Conservation (phyloP, 2,888 invertebrate genomes). For the Conchocele bisecta region DNA sequence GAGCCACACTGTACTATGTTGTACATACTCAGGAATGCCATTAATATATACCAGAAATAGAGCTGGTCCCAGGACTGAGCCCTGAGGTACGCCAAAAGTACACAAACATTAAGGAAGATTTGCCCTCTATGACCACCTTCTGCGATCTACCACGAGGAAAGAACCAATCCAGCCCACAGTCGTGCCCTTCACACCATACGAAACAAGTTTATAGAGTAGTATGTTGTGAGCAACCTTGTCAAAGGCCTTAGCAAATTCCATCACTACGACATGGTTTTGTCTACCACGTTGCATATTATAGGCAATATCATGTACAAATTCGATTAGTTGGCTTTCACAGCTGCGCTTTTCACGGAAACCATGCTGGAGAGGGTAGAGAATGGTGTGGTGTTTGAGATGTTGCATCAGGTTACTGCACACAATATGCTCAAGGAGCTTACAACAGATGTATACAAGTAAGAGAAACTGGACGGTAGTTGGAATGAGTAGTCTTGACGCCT, state of each 20-base stretch:
- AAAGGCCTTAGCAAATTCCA: conserved; percentile 22
- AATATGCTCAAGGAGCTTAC: neutral
- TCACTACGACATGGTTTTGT: neutral
- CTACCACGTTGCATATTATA: neutral
- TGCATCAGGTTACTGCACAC: conserved; percentile 2
- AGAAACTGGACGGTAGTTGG: no score
- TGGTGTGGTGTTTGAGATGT: conserved; percentile 3
- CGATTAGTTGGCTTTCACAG: neutral
- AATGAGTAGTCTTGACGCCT: no score
- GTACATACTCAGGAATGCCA: neutral
- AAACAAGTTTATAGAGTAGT: conserved; percentile 12
- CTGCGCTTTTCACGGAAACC: neutral
- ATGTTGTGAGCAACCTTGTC: conserved; percentile 12
- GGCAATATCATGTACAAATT: neutral
- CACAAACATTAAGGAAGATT: no score
- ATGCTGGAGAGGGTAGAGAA: neutral
- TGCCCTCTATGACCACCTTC: no score
- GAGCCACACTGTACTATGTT: no score
- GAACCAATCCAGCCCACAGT: neutral
- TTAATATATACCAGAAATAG: neutral
- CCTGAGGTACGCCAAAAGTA: neutral
- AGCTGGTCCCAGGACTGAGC: neutral
- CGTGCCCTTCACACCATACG: neutral
- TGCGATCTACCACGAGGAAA: no score
- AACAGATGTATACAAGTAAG: no score